Percentiles rank a stretch among this genome's conserved stretches.
Conservation (phyloP, 2,113 vertebrate species). For the Hirundichthys speculiger region DNA sequence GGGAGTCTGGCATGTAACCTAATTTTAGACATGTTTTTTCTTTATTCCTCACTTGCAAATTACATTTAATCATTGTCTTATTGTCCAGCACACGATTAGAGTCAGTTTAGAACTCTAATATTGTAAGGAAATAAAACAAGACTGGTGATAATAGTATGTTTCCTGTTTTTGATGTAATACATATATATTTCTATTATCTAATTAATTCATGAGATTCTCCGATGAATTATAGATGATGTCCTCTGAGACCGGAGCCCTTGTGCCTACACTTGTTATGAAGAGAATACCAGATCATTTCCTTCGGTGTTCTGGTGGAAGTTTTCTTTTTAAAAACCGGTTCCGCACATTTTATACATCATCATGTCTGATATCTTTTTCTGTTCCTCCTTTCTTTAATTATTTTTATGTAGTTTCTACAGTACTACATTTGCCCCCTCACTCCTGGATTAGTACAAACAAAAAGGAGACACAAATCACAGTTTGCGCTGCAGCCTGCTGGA, state of each 20-base stretch:
- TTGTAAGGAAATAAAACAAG: constrained; percentile 12
- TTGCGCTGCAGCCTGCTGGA: background rate
- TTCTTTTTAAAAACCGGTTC: constrained; percentile 30
- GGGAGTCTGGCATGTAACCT: background rate
- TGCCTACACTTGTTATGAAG: constrained; percentile 71
- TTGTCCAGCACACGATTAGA: background rate
- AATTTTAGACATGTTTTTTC: background rate
- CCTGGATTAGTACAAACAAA: constrained; percentile 10
- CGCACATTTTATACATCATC: constrained; percentile 9
- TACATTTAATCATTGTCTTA: constrained; percentile 3
- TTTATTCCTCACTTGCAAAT: background rate
- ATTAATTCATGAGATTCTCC: constrained; percentile 79
- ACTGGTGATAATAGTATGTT: constrained; percentile 57
- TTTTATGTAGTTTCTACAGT: too few relatives aligned
- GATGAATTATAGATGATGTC: constrained; percentile 81
- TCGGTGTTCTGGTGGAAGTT: constrained; percentile 53
- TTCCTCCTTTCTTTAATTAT: background rate
- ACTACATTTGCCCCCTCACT: background rate
- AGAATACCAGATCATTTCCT: constrained; percentile 72
- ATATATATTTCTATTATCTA: constrained; percentile 74
- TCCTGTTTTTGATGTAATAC: constrained; percentile 75
- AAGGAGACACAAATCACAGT: background rate
- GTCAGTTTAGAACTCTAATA: constrained; percentile 15
- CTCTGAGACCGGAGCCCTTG: constrained; percentile 73
- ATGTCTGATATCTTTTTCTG: constrained; percentile 17